Evolutionary conservation across 2,113 vertebrate species (phyloP).

Genomic region (Chaenogobius annularis): DNA sequence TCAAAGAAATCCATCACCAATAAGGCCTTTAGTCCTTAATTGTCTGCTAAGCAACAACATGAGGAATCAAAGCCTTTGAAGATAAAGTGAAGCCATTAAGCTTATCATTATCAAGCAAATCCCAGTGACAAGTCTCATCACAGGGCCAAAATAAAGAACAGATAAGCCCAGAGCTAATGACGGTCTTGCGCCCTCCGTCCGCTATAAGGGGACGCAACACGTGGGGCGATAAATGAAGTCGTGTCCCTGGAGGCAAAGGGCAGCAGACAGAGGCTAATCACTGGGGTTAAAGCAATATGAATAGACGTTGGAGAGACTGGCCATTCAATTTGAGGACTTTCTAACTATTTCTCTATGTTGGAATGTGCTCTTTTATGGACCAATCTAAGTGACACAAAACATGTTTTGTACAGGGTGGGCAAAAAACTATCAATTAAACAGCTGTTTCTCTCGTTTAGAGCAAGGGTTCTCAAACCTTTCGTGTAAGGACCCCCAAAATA

Average conservation of each 20-base stretch:
- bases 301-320: conserved; percentile 34
- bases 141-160: conserved; percentile 65
- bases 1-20: conserved; percentile 54
- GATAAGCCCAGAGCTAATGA: conserved; percentile 70
- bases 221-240: conserved; percentile 58
- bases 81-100: conserved; percentile 77
- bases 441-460: too few relatives aligned
- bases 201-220: conserved; percentile 55
- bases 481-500: too few relatives aligned
- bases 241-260: conserved; percentile 51
- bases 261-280: conserved; percentile 60
- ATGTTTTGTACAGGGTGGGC: too few relatives aligned
- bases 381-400: too few relatives aligned
- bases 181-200: conserved; percentile 52
- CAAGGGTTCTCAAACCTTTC: too few relatives aligned
- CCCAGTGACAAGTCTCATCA: conserved; percentile 61
- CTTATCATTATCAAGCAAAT: conserved; percentile 72
- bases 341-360: conserved; percentile 15
- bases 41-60: conserved; percentile 70
- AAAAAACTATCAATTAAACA: too few relatives aligned
- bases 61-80: conserved; percentile 69
- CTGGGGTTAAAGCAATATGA: conserved; percentile 53
- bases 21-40: conserved; percentile 59
- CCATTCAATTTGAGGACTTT: conserved; percentile 40
- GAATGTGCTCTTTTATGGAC: conserved; percentile 30